Percentiles rank a stretch among this genome's conserved stretches.
Conservation (phyloP, 2,113 vertebrate genomes). For the Hippolais icterina region DNA sequence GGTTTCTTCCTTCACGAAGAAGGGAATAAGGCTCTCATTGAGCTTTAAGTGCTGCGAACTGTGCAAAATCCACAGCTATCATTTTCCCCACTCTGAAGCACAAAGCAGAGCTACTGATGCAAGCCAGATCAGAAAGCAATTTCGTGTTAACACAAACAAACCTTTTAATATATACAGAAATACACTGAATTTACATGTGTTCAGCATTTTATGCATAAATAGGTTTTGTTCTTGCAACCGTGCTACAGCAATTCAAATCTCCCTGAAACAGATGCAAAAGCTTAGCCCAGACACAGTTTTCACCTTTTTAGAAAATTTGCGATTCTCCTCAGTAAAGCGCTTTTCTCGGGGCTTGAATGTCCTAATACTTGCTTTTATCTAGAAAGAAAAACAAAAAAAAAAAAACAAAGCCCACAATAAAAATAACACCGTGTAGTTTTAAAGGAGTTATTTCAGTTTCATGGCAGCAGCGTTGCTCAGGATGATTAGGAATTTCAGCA, state of each 20-base stretch:
- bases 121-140: conserved; percentile 33
- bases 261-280: not conserved
- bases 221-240: not conserved
- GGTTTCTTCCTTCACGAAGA: not conserved
- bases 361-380: conserved; percentile 89
- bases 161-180: not conserved
- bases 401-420: no score
- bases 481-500: not conserved
- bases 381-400: not conserved
- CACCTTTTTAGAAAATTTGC: conserved; percentile 97
- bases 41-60: not conserved
- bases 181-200: conserved; percentile 6
- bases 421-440: not conserved
- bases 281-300: not conserved
- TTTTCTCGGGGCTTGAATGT: conserved; percentile 87
- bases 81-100: not conserved
- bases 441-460: not conserved
- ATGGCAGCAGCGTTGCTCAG: accelerated
- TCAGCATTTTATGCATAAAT: not conserved
- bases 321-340: conserved; percentile 83
- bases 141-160: not conserved
- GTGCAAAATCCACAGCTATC: not conserved
- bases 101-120: not conserved
- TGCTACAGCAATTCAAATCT: not conserved
- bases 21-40: not conserved